Conservation (phyloP, 2,113 vertebrate genomes). For the Leptosomus discolor region DNA sequence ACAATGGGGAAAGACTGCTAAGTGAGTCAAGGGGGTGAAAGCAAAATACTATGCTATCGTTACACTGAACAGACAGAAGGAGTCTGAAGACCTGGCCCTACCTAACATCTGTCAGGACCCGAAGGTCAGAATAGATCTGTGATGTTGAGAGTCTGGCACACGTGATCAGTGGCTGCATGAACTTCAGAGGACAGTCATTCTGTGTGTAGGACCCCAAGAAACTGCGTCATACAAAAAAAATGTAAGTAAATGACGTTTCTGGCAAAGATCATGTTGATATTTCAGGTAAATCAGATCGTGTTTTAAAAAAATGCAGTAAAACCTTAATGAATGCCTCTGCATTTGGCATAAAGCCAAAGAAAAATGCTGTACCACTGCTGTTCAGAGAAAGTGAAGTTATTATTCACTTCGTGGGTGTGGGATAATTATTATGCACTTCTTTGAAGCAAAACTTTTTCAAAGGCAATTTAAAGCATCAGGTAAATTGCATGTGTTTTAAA, state of each 20-base stretch:
- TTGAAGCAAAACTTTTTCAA: conserved; percentile 30
- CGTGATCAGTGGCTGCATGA: not conserved
- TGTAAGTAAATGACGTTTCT: not conserved
- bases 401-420: conserved; percentile 27
- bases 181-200: not conserved
- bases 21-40: not conserved
- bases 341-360: conserved; percentile 5
- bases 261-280: not conserved
- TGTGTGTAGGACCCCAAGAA: not conserved
- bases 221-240: not conserved
- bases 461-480: conserved; percentile 1
- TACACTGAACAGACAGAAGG: not conserved
- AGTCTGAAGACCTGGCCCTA: not conserved
- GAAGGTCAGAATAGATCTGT: not conserved
- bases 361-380: conserved; percentile 15
- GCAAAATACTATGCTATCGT: not conserved
- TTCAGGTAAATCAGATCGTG: not conserved
- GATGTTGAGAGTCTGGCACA: not conserved
- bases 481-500: conserved; percentile 1
- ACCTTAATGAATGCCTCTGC: not conserved
- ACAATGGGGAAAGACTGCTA: not conserved
- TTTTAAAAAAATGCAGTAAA: not conserved
- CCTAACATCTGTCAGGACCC: not conserved
- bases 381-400: conserved; percentile 24
- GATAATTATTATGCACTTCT: not conserved